These are phyloP conservation scores for Lytechinus variegatus DNA, from an alignment of 35 echinoderm and acorn worm genomes.

Conservation along the genomic window DNA sequence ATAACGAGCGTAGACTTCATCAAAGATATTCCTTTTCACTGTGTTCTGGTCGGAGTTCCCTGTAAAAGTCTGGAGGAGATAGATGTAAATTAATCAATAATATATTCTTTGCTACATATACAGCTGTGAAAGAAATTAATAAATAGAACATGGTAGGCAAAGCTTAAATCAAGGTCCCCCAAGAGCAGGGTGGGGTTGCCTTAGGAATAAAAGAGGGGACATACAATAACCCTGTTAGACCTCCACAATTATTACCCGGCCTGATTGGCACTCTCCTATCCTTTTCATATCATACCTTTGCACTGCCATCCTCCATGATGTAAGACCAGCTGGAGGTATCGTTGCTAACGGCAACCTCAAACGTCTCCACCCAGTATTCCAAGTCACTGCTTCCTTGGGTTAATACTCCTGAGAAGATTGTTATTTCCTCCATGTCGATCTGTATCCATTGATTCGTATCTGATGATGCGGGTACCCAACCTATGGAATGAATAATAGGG, in stretches of 20 bases:
- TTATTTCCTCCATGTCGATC: slow-evolving; percentile 66
- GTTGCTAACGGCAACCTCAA: slow-evolving; percentile 69
- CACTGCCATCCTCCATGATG: neutral
- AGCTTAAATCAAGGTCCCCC: too few relatives aligned
- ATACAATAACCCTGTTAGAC: too few relatives aligned
- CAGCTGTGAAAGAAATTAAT: too few relatives aligned
- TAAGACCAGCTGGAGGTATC: slow-evolving; percentile 60
- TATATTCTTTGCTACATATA: too few relatives aligned
- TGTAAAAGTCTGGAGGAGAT: slow-evolving; percentile 61
- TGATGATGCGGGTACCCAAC: slow-evolving; percentile 71
- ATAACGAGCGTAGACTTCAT: slow-evolving; percentile 71
- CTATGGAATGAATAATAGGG: neutral
- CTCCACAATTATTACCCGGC: too few relatives aligned
- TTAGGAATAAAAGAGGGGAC: too few relatives aligned
- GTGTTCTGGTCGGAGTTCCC: slow-evolving; percentile 73
- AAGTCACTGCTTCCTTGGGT: slow-evolving; percentile 75
- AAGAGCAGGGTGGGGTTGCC: too few relatives aligned
- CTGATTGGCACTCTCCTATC: too few relatives aligned
- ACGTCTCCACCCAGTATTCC: slow-evolving; percentile 73
- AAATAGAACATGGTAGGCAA: too few relatives aligned
- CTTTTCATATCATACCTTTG: slow-evolving; percentile 45
- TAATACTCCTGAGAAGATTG: slow-evolving; percentile 76
- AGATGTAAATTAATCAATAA: too few relatives aligned
- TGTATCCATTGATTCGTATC: slow-evolving; percentile 75
- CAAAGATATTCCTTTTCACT: slow-evolving; percentile 37